Conservation (phyloP, 2,113 vertebrate genomes). For the Sapajus apella region DNA sequence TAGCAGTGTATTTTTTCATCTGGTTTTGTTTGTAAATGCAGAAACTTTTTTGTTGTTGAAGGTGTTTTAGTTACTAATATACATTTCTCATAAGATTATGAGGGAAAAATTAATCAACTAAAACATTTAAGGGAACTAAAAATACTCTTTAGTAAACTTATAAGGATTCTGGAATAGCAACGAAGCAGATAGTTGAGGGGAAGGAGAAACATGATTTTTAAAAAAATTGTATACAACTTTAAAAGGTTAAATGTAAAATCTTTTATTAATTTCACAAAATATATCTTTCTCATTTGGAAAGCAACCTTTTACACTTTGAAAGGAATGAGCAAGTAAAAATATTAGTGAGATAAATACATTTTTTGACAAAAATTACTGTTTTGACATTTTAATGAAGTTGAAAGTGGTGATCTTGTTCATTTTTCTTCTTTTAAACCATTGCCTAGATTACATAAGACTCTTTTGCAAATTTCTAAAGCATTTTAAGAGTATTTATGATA, state of each 20-base stretch:
- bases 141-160: background rate
- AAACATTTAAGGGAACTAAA: background rate
- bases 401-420: background rate
- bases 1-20: background rate
- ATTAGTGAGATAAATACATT: background rate
- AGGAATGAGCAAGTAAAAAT: constrained; percentile 36
- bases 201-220: background rate
- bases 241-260: constrained; percentile 25
- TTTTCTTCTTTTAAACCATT: background rate
- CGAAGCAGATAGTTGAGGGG: constrained; percentile 26
- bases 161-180: background rate
- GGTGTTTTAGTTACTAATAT: constrained; percentile 27
- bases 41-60: background rate
- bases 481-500: background rate
- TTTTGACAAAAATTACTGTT: background rate
- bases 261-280: constrained; percentile 29
- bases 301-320: background rate
- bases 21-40: constrained; percentile 47
- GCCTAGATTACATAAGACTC: background rate
- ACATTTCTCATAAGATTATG: constrained; percentile 11
- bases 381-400: constrained; percentile 4
- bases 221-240: background rate
- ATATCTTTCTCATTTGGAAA: background rate
- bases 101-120: background rate
- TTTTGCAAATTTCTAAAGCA: background rate